phyloP scores from a whole-genome alignment of 2,113 vertebrate species.

The Equus przewalskii region DNA sequence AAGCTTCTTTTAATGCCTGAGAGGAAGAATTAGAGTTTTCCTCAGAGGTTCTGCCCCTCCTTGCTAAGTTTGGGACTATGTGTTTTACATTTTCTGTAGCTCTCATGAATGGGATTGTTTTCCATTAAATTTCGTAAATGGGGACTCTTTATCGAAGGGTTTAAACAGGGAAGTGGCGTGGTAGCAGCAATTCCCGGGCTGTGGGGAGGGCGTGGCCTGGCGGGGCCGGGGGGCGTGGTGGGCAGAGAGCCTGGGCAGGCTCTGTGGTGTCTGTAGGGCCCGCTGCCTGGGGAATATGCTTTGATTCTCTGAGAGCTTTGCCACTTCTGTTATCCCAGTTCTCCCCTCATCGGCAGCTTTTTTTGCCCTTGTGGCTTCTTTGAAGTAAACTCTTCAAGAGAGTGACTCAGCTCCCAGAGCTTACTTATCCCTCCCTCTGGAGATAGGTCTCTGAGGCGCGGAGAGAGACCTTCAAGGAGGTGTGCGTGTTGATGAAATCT shows the following conservation, averaged over 20 bases:
- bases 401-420: background rate
- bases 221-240: fast-evolving
- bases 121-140: background rate
- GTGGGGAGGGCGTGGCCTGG: background rate
- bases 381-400: background rate
- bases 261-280: background rate
- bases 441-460: background rate
- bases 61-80: background rate
- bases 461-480: background rate
- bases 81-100: background rate
- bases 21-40: background rate
- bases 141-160: background rate
- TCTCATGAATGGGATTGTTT: background rate
- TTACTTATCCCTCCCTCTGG: background rate
- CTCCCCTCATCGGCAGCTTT: background rate
- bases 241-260: background rate
- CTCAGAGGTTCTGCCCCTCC: background rate
- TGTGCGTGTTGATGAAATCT: background rate
- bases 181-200: background rate
- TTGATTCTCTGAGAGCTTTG: background rate
- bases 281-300: fast-evolving
- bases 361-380: background rate
- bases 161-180: background rate
- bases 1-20: background rate
- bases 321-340: background rate